phyloP scores from a whole-genome alignment of 2,113 vertebrate species.

The Nothocercus nigrocapillus region DNA sequence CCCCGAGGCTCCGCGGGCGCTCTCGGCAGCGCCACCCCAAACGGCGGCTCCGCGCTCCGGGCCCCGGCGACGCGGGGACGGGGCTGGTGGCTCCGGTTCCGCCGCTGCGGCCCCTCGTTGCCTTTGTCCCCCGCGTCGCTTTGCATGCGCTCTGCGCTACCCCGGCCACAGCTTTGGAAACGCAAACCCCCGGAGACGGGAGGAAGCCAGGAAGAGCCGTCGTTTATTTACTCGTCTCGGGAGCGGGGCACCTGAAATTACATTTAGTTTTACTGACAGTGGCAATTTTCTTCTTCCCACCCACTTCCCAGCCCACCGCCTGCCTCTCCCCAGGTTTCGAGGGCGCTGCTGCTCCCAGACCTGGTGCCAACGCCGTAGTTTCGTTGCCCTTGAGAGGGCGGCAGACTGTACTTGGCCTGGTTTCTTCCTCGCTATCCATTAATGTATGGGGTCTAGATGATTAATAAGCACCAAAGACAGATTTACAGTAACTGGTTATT shows the following conservation, averaged over 20 bases:
- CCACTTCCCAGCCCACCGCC: not conserved
- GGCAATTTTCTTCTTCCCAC: conserved; percentile 46
- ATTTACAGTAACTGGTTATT: conserved; percentile 43
- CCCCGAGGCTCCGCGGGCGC: not conserved
- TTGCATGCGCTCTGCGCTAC: not conserved
- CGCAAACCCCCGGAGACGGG: not conserved
- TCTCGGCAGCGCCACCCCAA: rapidly evolving
- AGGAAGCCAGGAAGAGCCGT: not conserved
- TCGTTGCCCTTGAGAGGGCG: conserved; percentile 30
- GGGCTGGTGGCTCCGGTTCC: not conserved
- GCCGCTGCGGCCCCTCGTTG: rapidly evolving
- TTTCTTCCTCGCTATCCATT: conserved; percentile 28
- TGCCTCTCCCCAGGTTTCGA: not conserved
- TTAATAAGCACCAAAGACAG: conserved; percentile 3
- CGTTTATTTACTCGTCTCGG: not conserved
- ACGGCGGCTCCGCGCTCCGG: not conserved
- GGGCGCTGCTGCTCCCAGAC: not conserved
- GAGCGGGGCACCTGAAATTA: conserved; percentile 11
- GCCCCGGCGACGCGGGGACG: no score
- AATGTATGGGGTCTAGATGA: conserved; percentile 15
- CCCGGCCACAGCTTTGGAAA: not conserved
- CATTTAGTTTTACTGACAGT: conserved; percentile 30
- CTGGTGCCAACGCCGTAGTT: not conserved
- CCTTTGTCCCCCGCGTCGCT: not conserved
- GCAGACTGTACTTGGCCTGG: not conserved